Conservation (phyloP, 2,888 invertebrate species). For the Hoplodrina blanda region DNA sequence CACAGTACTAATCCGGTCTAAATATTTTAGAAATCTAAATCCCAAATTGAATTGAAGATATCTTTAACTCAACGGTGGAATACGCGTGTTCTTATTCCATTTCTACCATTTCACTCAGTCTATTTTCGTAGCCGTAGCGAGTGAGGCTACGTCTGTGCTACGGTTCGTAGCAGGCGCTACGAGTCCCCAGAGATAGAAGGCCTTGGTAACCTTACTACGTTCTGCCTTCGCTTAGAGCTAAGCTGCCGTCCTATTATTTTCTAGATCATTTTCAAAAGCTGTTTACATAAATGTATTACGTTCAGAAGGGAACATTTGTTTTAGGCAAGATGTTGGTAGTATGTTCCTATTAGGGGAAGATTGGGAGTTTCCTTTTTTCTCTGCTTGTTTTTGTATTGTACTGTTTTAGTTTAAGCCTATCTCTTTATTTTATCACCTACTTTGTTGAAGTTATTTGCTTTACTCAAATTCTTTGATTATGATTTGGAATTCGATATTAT, state of each 20-base stretch:
- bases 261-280: conserved; percentile 74
- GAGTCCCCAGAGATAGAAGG: conserved; percentile 82
- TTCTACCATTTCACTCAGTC: conserved; percentile 72
- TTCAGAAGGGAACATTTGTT: conserved; percentile 23
- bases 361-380: neutral
- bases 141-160: conserved; percentile 79
- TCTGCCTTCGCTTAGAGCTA: conserved; percentile 78
- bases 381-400: neutral
- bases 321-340: neutral
- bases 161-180: conserved; percentile 85
- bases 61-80: conserved; percentile 32
- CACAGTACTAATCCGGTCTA: neutral
- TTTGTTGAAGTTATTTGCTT: neutral
- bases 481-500: too few species aligned
- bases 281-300: conserved; percentile 58
- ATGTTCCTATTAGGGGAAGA: neutral
- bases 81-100: conserved; percentile 39
- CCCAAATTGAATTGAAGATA: conserved; percentile 31
- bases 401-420: neutral
- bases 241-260: conserved; percentile 82
- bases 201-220: conserved; percentile 82
- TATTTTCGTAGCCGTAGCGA: conserved; percentile 79
- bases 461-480: too few species aligned
- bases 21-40: conserved; percentile 19
- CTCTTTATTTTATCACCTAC: neutral